Conservation (phyloP, 2,797 vertebrate species). For the Microctenopoma steveboyesi region DNA sequence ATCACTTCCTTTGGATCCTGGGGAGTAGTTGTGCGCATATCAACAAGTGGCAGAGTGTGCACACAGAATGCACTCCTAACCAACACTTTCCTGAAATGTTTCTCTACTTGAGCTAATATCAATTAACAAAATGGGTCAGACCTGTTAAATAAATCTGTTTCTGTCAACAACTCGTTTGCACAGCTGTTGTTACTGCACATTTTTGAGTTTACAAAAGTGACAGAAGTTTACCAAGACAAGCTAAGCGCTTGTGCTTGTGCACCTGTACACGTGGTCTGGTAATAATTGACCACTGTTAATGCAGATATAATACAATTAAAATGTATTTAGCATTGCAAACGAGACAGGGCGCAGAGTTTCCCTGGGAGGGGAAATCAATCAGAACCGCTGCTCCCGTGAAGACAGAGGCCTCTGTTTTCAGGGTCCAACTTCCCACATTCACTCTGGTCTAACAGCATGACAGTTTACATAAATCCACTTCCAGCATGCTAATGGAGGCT, state of each 20-base stretch:
- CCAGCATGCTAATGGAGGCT: conserved; percentile 79
- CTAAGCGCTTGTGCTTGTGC: neutral
- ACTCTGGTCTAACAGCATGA: conserved; percentile 65
- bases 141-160: no score
- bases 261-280: conserved; percentile 22
- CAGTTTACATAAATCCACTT: conserved; percentile 77
- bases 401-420: conserved; percentile 68
- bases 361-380: conserved; percentile 50
- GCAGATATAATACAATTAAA: conserved; percentile 44
- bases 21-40: neutral
- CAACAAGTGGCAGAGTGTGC: neutral
- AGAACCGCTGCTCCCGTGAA: conserved; percentile 50
- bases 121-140: no score
- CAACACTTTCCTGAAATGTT: no score
- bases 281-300: conserved; percentile 31
- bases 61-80: no score
- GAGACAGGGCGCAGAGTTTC: conserved; percentile 44
- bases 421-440: conserved; percentile 69
- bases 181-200: neutral
- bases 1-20: conserved; percentile 31
- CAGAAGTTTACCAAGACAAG: neutral
- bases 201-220: neutral
- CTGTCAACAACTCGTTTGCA: no score
- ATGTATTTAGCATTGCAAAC: conserved; percentile 36
- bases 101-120: no score